Conservation (phyloP, 2,888 invertebrate species). For the Cerceris rybyensis region DNA sequence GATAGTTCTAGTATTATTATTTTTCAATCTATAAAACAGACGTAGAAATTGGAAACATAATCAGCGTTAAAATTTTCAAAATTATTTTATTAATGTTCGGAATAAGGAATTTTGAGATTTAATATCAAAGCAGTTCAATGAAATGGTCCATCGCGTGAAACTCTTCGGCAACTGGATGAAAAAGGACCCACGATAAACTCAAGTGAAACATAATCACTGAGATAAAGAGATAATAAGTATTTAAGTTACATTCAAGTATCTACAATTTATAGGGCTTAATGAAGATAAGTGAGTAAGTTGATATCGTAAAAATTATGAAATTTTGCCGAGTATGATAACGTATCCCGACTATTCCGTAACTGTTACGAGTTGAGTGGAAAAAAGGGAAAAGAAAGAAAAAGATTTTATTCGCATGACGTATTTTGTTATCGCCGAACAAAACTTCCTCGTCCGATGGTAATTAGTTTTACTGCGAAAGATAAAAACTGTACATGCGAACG, state of each 20-base stretch:
- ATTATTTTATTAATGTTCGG: too few species aligned
- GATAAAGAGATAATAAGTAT: background rate
- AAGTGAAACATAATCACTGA: background rate
- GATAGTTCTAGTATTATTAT: too few species aligned
- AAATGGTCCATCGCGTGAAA: too few species aligned
- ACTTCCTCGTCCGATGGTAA: conserved; percentile 20
- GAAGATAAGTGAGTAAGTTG: background rate
- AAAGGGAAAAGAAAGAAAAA: background rate
- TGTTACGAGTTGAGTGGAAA: background rate
- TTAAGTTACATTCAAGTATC: background rate
- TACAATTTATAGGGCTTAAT: background rate
- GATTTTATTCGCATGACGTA: background rate
- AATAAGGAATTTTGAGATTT: too few species aligned
- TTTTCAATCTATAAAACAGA: too few species aligned
- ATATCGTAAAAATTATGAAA: background rate
- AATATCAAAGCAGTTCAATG: too few species aligned
- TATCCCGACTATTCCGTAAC: background rate
- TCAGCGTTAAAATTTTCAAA: too few species aligned
- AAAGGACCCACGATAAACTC: background rate
- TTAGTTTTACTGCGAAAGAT: conserved; percentile 4
- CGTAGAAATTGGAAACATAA: too few species aligned
- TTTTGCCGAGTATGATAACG: background rate
- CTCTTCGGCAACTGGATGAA: too few species aligned
- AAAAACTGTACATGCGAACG: conserved; percentile 3
- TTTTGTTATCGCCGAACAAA: conserved; percentile 13